Conservation (phyloP, 2,113 vertebrate species). For the Microcebus murinus region DNA sequence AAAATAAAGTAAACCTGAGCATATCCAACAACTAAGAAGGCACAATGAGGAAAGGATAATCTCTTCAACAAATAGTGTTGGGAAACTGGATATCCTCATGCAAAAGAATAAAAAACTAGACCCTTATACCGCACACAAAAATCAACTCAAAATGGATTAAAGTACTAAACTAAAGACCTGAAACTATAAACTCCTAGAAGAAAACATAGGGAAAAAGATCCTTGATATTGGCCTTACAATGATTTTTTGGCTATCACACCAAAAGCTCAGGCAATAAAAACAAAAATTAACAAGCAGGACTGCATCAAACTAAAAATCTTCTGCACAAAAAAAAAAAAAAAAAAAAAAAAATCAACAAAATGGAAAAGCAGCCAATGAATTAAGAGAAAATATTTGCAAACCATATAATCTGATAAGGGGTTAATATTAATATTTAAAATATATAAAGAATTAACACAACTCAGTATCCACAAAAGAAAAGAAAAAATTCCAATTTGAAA, state of each 20-base stretch:
- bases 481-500: background rate
- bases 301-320: background rate
- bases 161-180: background rate
- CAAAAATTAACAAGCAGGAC: background rate
- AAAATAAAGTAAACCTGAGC: background rate
- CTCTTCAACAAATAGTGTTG: background rate
- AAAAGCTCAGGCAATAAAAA: background rate
- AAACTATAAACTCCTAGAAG: background rate
- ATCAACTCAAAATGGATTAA: background rate
- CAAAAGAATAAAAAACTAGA: background rate
- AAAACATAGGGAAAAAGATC: background rate
- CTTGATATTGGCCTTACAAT: background rate
- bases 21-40: background rate
- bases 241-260: background rate
- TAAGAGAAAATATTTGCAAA: background rate
- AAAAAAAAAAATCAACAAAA: background rate
- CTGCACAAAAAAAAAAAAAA: no score
- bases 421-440: background rate
- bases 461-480: background rate
- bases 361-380: fast-evolving
- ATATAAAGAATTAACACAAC: background rate
- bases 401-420: background rate
- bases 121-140: background rate
- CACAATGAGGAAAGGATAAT: background rate
- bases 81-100: background rate